Evolutionary conservation across 2,113 vertebrate genomes (phyloP), one percentile per base, ranked within the genome.

Genomic region (Zingel zingel): DNA sequence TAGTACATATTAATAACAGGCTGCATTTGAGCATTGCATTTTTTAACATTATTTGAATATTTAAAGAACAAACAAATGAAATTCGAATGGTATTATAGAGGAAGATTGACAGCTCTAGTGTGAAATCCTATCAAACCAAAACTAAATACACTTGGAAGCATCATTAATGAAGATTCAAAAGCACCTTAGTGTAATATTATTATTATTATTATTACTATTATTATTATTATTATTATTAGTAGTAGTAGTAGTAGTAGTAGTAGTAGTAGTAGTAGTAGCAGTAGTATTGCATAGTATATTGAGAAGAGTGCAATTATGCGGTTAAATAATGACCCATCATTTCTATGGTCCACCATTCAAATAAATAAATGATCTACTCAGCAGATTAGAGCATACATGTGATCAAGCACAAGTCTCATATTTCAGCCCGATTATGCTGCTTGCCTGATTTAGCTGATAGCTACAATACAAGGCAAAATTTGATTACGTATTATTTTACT

Each of bases 281-380:
- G n/a, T n/a, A n/a, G n/a, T n/a, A n/a, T n/a, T n/a, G n/a, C n/a
- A n/a, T n/a, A n/a, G n/a, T n/a, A n/a, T n/a, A n/a, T n/a, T n/a
- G 14, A 76, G 39, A 65, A 61, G 33, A 64, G 27, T 61, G 30
- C 58, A 71, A 2, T 74, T 62, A 1, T 80, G 64, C 58, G 64
- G 73, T 68, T 80, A 57, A 72, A 54, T 77, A 82, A 81, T 63
- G n/a, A 82, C 36, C 30, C 80, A 79, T 66, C 63, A 82, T 82
- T 62, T 63, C 51, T 65, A 47, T 47, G 36, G 58, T 76, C 69
- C 39, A 53, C 30, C 15, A 36, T 70, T 79, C 39, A 82, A 71
- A 79, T 72, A 15, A 76, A 82, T 80, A 54, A 78, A 84, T 72
- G 45, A 23, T 64, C 74, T 45, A 77, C 54, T 71, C 70, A 61